Percentiles rank a stretch among this genome's conserved stretches.
Conservation (phyloP, 1,140 invertebrate species). For the Centruroides vittatus region DNA sequence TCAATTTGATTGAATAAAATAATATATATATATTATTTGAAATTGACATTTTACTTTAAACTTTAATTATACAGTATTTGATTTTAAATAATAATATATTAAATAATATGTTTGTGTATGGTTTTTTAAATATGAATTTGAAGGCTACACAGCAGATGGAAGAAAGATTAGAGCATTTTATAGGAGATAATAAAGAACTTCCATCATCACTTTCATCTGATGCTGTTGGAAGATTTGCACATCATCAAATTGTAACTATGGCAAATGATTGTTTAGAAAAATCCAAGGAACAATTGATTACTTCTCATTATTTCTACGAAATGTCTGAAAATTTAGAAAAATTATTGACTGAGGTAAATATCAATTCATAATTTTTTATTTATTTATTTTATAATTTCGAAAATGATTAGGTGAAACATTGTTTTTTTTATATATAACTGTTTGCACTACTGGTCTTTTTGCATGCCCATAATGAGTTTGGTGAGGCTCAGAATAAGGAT, state of each 20-base stretch:
- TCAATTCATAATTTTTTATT: neutral
- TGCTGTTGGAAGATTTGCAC: conserved; percentile 83
- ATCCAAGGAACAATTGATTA: conserved; percentile 83
- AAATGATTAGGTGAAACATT: too few species aligned
- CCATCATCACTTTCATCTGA: conserved; percentile 50
- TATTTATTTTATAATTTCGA: too few species aligned
- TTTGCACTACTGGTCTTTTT: too few species aligned
- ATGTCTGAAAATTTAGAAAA: conserved; percentile 90
- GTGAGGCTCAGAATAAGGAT: too few species aligned
- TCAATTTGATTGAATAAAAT: too few species aligned
- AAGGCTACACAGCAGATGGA: conserved; percentile 92
- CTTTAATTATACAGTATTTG: too few species aligned
- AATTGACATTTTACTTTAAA: too few species aligned
- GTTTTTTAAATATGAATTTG: conserved; percentile 1
- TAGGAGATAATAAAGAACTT: conserved; percentile 45
- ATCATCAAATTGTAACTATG: conserved; percentile 89
- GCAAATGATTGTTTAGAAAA: conserved; percentile 88
- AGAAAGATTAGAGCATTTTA: conserved; percentile 64
- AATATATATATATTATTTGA: too few species aligned
- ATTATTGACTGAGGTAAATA: conserved; percentile 64
- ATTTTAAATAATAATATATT: too few species aligned
- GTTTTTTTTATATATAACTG: too few species aligned
- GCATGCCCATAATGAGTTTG: too few species aligned
- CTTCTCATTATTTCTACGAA: conserved; percentile 89
- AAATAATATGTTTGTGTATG: too few species aligned